These are phyloP conservation scores for Typhlichthys subterraneus DNA, from an alignment of 2,797 vertebrate species.

Conservation along the genomic window DNA sequence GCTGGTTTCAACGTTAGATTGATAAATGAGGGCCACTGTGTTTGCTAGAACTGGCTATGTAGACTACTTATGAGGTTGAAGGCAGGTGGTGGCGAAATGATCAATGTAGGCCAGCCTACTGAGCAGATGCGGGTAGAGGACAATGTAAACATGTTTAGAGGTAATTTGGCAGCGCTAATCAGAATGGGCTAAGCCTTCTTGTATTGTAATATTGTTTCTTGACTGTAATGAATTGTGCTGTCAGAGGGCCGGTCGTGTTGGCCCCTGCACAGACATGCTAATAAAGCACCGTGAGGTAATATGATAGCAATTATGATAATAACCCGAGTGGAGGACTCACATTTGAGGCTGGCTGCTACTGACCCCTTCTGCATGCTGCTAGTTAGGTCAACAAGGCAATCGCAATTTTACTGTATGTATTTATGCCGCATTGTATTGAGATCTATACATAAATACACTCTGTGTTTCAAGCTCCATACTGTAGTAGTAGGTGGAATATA, in stretches of 20 bases:
- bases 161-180: conserved; percentile 56
- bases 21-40: too few relatives aligned
- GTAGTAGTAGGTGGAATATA: too few relatives aligned
- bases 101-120: conserved; percentile 27
- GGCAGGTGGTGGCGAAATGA: too few relatives aligned
- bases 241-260: conserved; percentile 37
- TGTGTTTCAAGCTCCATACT: conserved; percentile 2
- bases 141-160: conserved; percentile 55
- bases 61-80: too few relatives aligned
- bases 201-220: conserved; percentile 40
- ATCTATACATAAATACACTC: conserved; percentile 16
- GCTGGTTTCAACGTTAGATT: too few relatives aligned
- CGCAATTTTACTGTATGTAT: conserved; percentile 30
- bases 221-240: conserved; percentile 58
- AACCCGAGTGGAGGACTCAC: conserved; percentile 43
- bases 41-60: too few relatives aligned
- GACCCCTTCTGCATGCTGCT: conserved; percentile 29
- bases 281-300: conserved; percentile 62
- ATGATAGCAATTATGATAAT: conserved; percentile 55
- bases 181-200: conserved; percentile 44
- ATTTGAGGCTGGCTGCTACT: conserved; percentile 40
- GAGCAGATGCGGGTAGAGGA: conserved; percentile 38
- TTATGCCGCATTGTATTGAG: conserved; percentile 7
- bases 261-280: conserved; percentile 39
- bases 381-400: conserved; percentile 47